A percentile compares a stretch with the other conserved stretches of the same genome.
phyloP scores from a whole-genome alignment of 2,888 invertebrate genomes.

The Craniophora ligustri region DNA sequence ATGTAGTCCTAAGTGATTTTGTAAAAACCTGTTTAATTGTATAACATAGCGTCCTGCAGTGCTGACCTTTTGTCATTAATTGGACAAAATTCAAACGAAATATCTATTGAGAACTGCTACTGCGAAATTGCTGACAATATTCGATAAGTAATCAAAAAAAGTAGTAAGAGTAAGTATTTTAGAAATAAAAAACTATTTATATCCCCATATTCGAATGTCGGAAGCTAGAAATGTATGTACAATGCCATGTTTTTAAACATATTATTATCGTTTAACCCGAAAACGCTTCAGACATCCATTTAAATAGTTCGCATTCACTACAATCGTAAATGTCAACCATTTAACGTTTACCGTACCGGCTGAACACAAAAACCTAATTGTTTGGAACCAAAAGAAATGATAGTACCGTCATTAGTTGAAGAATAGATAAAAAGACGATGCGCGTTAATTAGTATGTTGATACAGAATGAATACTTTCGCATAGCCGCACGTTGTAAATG shows the following conservation, averaged over 20 bases:
- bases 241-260: background rate
- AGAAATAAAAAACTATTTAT: too few species aligned
- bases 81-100: too few species aligned
- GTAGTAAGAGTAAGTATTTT: too few species aligned
- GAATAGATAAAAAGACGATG: slow-evolving; percentile 16
- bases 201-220: background rate
- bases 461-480: slow-evolving; percentile 39
- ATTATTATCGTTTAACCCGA: slow-evolving; percentile 13
- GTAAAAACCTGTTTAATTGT: background rate
- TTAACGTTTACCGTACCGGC: slow-evolving; percentile 34
- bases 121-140: too few species aligned
- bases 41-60: too few species aligned
- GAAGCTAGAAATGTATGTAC: background rate
- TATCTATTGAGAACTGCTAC: too few species aligned
- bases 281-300: slow-evolving; percentile 23
- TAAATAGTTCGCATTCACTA: slow-evolving; percentile 32
- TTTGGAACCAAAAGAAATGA: slow-evolving; percentile 39
- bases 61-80: too few species aligned
- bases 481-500: too few species aligned
- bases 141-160: too few species aligned
- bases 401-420: slow-evolving; percentile 38
- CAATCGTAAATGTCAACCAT: slow-evolving; percentile 42
- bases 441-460: slow-evolving; percentile 37
- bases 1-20: background rate
- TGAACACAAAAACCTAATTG: slow-evolving; percentile 49